These are phyloP conservation scores for Lithobates sylvaticus DNA, from an alignment of 2,797 vertebrate species.

Conservation along the genomic window DNA sequence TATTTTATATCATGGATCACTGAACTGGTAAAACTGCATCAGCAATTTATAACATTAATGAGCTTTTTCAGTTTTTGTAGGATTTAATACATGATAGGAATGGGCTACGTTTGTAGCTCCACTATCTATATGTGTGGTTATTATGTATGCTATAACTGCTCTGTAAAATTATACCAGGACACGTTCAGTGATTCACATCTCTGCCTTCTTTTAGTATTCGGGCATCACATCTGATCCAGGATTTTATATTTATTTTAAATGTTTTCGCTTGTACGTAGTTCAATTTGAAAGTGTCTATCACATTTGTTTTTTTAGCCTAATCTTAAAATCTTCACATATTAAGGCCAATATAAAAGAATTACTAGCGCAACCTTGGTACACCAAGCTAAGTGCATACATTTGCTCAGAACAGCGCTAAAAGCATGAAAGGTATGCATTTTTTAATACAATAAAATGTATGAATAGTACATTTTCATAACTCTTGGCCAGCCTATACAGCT, in stretches of 20 bases:
- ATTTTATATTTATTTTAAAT: constrained; percentile 50
- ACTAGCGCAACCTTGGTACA: constrained; percentile 16
- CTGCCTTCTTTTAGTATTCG: constrained; percentile 36
- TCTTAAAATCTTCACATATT: constrained; percentile 46
- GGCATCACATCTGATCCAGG: constrained; percentile 32
- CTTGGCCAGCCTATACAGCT: neutral
- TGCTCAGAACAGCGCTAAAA: neutral
- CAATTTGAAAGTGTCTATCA: constrained; percentile 45
- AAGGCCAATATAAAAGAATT: constrained; percentile 2
- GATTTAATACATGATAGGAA: neutral
- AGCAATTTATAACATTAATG: constrained; percentile 5
- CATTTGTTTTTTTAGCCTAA: constrained; percentile 27
- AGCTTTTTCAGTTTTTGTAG: neutral
- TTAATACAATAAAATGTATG: constrained; percentile 37
- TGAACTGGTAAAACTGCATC: neutral
- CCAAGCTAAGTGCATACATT: constrained; percentile 20
- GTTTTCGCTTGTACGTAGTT: constrained; percentile 36
- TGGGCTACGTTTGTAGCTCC: neutral
- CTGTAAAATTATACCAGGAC: constrained; percentile 26
- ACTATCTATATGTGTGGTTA: constrained; percentile 7
- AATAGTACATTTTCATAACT: constrained; percentile 10
- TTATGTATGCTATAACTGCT: constrained; percentile 19
- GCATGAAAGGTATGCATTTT: constrained; percentile 7
- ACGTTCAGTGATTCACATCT: constrained; percentile 39
- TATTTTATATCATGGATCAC: neutral